phyloP scores from a whole-genome alignment of 2,888 invertebrate species.

The Eupithecia centaureata region DNA sequence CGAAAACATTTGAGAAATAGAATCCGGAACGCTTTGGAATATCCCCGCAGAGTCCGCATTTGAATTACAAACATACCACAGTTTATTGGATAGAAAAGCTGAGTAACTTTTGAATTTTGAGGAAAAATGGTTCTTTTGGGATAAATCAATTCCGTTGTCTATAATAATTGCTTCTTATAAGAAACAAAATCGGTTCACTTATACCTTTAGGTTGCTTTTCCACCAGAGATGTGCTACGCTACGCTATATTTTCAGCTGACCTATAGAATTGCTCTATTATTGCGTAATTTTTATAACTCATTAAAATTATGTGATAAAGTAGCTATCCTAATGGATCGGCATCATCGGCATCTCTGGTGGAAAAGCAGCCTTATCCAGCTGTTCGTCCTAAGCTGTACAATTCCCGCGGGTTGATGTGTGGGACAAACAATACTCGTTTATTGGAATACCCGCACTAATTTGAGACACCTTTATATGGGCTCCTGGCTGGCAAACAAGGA shows the following conservation, averaged over 20 bases:
- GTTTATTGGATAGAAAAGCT: constrained; percentile 7
- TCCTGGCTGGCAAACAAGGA: constrained; percentile 26
- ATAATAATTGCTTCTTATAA: neutral
- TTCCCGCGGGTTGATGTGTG: constrained; percentile 31
- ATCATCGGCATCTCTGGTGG: no score
- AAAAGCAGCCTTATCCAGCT: no score
- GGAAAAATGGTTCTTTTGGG: neutral
- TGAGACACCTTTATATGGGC: constrained; percentile 34
- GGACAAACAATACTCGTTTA: constrained; percentile 35
- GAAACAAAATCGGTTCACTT: no score
- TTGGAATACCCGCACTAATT: constrained; percentile 34
- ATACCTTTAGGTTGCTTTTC: no score
- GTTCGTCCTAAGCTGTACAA: neutral
- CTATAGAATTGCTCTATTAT: no score
- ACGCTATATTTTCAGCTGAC: no score
- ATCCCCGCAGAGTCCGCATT: constrained; percentile 27
- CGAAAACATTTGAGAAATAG: constrained; percentile 1
- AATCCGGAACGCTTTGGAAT: constrained; percentile 1
- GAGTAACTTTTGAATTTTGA: neutral
- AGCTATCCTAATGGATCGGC: no score
- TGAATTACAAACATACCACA: constrained; percentile 32
- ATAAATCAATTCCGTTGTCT: neutral
- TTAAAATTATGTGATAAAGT: no score
- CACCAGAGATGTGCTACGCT: no score
- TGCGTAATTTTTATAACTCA: no score